Conservation (phyloP, 2,888 invertebrate species). For the Aleiodes testaceus region DNA sequence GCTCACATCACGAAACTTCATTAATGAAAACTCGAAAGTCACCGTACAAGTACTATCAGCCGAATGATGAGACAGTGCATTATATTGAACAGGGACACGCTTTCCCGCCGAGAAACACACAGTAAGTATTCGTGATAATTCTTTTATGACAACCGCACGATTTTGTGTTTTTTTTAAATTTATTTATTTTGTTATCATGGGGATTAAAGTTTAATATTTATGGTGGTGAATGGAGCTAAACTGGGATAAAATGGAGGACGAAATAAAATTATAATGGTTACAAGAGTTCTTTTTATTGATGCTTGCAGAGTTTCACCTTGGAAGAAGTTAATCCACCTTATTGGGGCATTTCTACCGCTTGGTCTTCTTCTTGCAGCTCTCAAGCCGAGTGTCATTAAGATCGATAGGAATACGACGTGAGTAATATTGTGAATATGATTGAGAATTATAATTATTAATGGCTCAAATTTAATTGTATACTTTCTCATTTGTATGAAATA, state of each 20-base stretch:
- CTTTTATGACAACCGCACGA: constrained; percentile 15
- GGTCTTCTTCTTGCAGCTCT: constrained; percentile 82
- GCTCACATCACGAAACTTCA: constrained; percentile 51
- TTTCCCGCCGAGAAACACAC: constrained; percentile 42
- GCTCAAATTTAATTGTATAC: neutral
- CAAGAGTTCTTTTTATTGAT: constrained; percentile 23
- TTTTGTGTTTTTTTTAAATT: neutral
- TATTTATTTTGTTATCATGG: neutral
- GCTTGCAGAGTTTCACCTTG: constrained; percentile 73
- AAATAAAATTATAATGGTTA: constrained; percentile 32
- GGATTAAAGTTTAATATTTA: constrained; percentile 24
- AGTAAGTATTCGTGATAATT: constrained; percentile 42
- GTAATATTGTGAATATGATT: constrained; percentile 43
- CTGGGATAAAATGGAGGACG: neutral
- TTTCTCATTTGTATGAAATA: neutral
- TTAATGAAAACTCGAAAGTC: constrained; percentile 57
- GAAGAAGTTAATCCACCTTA: constrained; percentile 78
- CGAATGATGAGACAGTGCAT: constrained; percentile 45
- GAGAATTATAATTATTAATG: constrained; percentile 1
- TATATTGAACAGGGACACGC: constrained; percentile 44
- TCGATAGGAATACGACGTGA: constrained; percentile 71
- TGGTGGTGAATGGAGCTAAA: neutral
- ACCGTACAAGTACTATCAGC: constrained; percentile 61
- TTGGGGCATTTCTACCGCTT: constrained; percentile 81
- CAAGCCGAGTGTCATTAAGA: constrained; percentile 78